These are phyloP conservation scores for Limnephilus lunatus DNA, from an alignment of 2,888 invertebrate genomes.

Conservation along the genomic window DNA sequence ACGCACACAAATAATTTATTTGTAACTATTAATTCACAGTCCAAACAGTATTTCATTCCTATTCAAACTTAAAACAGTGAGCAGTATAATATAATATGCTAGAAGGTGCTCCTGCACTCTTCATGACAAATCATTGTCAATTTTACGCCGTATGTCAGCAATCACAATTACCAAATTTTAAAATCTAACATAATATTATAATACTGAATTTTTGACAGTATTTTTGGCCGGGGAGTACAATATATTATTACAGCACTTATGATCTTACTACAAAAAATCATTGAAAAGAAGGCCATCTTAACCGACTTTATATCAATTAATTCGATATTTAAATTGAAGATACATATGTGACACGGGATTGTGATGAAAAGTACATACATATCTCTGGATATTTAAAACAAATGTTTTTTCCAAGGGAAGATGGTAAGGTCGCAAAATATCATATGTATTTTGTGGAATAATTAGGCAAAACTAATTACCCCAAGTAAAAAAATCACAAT, in stretches of 20 bases:
- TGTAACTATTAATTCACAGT: neutral
- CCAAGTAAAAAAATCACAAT: neutral
- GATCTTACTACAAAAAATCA: neutral
- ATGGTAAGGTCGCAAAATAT: neutral
- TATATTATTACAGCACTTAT: neutral
- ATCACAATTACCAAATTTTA: neutral
- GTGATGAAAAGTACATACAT: neutral
- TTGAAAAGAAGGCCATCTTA: neutral
- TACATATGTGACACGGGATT: neutral
- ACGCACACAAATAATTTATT: neutral
- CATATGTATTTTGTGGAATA: neutral
- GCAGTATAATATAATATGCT: conserved; percentile 19
- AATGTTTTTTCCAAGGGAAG: neutral
- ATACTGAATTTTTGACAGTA: conserved; percentile 18
- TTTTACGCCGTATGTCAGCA: neutral
- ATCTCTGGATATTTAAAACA: neutral
- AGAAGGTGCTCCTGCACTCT: neutral
- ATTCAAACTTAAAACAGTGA: conserved; percentile 12
- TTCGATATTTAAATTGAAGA: neutral
- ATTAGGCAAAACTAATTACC: neutral
- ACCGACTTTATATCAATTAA: neutral
- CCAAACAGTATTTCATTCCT: conserved; percentile 2
- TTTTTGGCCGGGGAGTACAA: neutral
- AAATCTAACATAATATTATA: conserved; percentile 16
- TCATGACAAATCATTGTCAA: neutral